Percentiles rank a stretch among this genome's conserved stretches.
Evolutionary conservation across 2,888 invertebrate species (phyloP).

Genomic region (Stenurella melanura): DNA sequence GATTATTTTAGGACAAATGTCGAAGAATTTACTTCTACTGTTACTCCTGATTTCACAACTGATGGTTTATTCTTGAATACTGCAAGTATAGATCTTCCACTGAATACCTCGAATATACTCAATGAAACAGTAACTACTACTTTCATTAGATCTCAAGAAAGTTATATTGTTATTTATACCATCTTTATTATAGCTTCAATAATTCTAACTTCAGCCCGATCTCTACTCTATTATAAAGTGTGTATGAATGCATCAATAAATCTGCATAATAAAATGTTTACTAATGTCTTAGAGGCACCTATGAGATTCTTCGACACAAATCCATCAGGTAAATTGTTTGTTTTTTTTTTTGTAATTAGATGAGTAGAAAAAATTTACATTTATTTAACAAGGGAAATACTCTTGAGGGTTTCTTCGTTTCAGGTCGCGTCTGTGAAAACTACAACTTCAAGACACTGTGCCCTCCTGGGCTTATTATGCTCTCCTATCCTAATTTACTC

Average conservation of each 20-base stretch:
- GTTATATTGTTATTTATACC: slow-evolving; percentile 77
- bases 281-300: slow-evolving; percentile 82
- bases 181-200: slow-evolving; percentile 77
- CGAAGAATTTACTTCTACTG: background rate
- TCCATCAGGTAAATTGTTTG: slow-evolving; percentile 79
- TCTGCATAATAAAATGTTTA: slow-evolving; percentile 87
- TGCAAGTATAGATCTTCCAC: background rate
- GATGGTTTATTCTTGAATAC: background rate
- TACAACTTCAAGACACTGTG: too few relatives aligned
- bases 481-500: background rate
- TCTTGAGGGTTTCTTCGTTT: too few relatives aligned
- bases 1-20: too few relatives aligned
- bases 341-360: background rate
- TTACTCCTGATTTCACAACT: background rate
- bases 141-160: slow-evolving; percentile 37
- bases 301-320: slow-evolving; percentile 91
- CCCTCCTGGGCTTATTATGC: too few relatives aligned
- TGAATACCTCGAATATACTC: slow-evolving; percentile 10
- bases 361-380: background rate
- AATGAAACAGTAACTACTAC: background rate
- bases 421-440: background rate
- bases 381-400: too few relatives aligned
- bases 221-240: slow-evolving; percentile 82
- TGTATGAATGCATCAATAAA: slow-evolving; percentile 85
- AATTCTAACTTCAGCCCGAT: slow-evolving; percentile 79